Conservation (phyloP, 2,888 invertebrate species). For the Petrolisthes cinctipes region DNA sequence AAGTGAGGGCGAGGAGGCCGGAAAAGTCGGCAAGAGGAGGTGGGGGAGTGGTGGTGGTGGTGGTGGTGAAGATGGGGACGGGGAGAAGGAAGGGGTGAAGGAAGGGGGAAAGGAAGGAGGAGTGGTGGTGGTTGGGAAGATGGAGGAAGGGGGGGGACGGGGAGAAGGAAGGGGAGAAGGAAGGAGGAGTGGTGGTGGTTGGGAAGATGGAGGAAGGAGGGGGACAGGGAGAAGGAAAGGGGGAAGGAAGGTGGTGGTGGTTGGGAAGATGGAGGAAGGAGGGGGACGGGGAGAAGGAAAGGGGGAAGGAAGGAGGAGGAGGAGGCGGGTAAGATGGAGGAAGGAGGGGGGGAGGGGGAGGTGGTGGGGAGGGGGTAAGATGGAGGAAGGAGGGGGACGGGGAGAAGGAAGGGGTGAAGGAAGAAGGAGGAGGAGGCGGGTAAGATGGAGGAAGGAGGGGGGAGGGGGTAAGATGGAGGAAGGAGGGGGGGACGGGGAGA, state of each 20-base stretch:
- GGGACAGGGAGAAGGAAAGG: background rate
- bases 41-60: too few species aligned
- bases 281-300: background rate
- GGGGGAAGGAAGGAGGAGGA: background rate
- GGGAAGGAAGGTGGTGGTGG: background rate
- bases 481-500: background rate
- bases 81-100: background rate
- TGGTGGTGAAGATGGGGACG: background rate
- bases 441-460: too few species aligned
- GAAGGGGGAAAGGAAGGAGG: background rate
- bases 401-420: background rate
- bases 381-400: slow-evolving; percentile 3
- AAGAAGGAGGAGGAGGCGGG: too few species aligned
- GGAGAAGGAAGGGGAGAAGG: background rate
- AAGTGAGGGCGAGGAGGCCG: too few species aligned
- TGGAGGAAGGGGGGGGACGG: background rate
- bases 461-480: too few species aligned
- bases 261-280: background rate
- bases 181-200: background rate
- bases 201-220: background rate
- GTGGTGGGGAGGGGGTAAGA: background rate
- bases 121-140: background rate
- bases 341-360: background rate
- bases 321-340: background rate
- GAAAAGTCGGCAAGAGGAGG: too few species aligned